Evolutionary conservation across 2,797 vertebrate species (phyloP).

Genomic region (Luscinia megarhynchos): DNA sequence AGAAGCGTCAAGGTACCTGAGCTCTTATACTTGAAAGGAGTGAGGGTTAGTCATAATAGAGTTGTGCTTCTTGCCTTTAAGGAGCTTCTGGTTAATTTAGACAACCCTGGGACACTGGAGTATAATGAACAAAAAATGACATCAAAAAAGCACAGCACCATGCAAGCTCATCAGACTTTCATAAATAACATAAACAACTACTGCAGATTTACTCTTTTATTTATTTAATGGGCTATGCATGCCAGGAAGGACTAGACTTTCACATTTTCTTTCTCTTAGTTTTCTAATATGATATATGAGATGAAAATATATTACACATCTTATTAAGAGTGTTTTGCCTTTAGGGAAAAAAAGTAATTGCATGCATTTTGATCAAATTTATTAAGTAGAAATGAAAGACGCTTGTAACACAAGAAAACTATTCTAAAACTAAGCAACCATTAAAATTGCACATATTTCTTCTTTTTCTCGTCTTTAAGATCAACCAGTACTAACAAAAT

Average conservation of each 20-base stretch:
- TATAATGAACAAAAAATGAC: not conserved
- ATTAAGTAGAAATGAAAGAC: conserved; percentile 8
- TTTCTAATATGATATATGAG: not conserved
- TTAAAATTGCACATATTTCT: not conserved
- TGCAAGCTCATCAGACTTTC: not conserved
- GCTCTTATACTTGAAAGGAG: not conserved
- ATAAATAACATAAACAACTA: not conserved
- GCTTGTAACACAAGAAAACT: not conserved
- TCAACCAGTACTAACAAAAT: not conserved
- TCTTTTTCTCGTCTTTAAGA: not conserved
- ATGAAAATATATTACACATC: conserved; percentile 6
- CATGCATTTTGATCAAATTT: not conserved
- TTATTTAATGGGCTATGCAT: not conserved
- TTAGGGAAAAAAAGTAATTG: not conserved
- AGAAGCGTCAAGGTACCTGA: not conserved
- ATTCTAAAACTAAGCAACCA: not conserved
- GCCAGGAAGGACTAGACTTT: not conserved
- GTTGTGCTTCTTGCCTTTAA: not conserved
- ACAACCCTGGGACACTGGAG: not conserved
- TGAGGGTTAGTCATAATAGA: not conserved
- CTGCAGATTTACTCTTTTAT: not conserved
- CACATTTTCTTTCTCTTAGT: not conserved
- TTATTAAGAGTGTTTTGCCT: not conserved
- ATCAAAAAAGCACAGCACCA: not conserved
- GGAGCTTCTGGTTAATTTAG: not conserved